Evolutionary conservation across 2,888 invertebrate genomes (phyloP), one percentile per base, ranked within the genome.

Genomic region (Nemoura dubitans): DNA sequence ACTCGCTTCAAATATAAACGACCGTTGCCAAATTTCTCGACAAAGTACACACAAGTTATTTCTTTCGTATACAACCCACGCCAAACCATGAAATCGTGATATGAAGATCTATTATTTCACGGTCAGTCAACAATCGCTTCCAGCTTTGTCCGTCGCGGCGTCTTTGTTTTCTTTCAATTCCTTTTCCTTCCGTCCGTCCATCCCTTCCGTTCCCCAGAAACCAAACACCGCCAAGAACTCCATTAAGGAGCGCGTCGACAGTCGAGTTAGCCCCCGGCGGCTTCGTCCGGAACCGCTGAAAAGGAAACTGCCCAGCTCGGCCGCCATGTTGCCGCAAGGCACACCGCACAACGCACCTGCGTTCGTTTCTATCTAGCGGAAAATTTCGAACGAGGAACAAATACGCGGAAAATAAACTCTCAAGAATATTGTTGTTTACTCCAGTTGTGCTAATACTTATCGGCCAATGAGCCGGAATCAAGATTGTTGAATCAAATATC

Each of bases 91-190:
- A 36, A 36, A 36, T 36, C 36, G 36, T 6, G 36, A 36, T 36
- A 36, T 36, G 36, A 36, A 36, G 59, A 59, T 59, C 59, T 59
- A 59, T 59, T 59, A 59, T 59, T 59, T 59, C 21, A 59, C 36
- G 36, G 59, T 59, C 59, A 21, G 59, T 59, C 59, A 59, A 59
- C 59, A 59, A 59, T 59, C 59, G 59, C 59, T 59, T 59, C 59
- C 59, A 59, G 59, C 59, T 59, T 59, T 59, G 59, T 59, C 59
- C 59, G 21, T 21, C 16, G 59, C 59, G 16, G 16, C 21, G 59
- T 59, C 59, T 59, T 59, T 59, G 59, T 59, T 59, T 59, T 59
- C 59, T 59, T 59, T 59, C 59, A 59, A 59, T 59, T 59, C 59
- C 59, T 59, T 21, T 59, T 59, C 59, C 59, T 59, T 21, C 16